Base-by-base conservation (phyloP, 1,140 invertebrate species). In the Leptopilina clavipes region DNA sequence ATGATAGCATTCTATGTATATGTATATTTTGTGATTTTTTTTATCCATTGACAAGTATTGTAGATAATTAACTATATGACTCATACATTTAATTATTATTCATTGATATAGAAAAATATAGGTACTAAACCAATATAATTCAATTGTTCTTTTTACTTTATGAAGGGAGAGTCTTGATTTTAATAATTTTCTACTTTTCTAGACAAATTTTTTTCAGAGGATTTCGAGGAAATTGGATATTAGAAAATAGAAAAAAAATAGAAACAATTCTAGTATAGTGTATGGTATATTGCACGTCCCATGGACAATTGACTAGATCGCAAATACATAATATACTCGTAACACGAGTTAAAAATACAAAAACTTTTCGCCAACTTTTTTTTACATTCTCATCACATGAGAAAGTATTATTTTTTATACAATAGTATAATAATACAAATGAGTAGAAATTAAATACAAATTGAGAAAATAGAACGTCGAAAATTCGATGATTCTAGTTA, bases 11-110 rank as follows among this genome's bases (percentile, higher is more conserved):
- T 59, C 56, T 12, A 65, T 86, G 74, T 89, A 88, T 90, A 88
- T 90, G 89, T 90, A 90, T 90, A 90, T 90, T 90, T 90, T 90
- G 89, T 90, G 89, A 90, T 90, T 90, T 90, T 88, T 87, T 89
- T 85, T 90, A 86, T 89, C 80, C 80, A 85, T 84, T 86, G 84
- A 85, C 83, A 89, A 89, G 87, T 88, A 89, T 89, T 90, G 88
- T 90, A 90, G 89, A 90, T 90, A 90, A 88, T 89, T 87, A 89
- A 87, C 85, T 87, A 82, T 80, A 83, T 84, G 86, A 87, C 84
- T 88, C 83, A 89, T 87, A 86, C 75, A 79, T 88, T 87, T 87
- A 79, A 87, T 86, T 86, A 89, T 86, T 79, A 85, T 79, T 56
- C 74, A 80, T 81, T 78, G 77, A 86, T 79, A 81, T 81, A 84